Conservation (phyloP, 2,113 vertebrate genomes). For the Recurvirostra avosetta region DNA sequence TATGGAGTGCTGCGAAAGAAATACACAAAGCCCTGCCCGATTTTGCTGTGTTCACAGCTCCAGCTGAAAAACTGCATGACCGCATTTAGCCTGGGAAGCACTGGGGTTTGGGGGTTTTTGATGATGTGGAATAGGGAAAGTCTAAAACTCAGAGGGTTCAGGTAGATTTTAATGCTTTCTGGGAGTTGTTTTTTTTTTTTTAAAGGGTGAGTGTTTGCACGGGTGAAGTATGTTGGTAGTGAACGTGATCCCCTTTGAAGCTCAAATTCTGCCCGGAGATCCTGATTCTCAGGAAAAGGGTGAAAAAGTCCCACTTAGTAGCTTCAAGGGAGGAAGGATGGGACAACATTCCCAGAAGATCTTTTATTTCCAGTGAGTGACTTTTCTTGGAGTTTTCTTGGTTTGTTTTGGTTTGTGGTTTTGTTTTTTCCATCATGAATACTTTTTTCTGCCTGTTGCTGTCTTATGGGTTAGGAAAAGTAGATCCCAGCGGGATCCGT, state of each 20-base stretch:
- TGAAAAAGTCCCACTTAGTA: not conserved
- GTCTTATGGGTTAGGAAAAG: not conserved
- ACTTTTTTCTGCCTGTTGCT: not conserved
- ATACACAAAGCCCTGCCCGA: accelerated
- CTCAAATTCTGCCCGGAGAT: not conserved
- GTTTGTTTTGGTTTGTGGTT: not conserved
- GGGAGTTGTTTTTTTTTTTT: not conserved
- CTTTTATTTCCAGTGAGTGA: not conserved
- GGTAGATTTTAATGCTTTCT: not conserved
- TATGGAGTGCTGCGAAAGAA: accelerated
- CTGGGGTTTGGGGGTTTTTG: no score
- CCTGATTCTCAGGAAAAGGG: not conserved
- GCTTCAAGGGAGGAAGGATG: not conserved
- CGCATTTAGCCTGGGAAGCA: not conserved
- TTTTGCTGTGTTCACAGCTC: not conserved
- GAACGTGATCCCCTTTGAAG: not conserved
- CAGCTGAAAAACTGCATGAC: not conserved
- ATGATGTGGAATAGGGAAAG: not conserved
- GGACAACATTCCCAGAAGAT: not conserved
- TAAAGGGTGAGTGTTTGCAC: not conserved
- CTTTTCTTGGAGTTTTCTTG: not conserved
- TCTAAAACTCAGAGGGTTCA: not conserved
- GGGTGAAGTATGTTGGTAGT: accelerated
- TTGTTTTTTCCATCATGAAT: not conserved
- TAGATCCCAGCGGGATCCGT: accelerated